Conservation (phyloP, 2,113 vertebrate genomes). For the Seriola rivoliana region DNA sequence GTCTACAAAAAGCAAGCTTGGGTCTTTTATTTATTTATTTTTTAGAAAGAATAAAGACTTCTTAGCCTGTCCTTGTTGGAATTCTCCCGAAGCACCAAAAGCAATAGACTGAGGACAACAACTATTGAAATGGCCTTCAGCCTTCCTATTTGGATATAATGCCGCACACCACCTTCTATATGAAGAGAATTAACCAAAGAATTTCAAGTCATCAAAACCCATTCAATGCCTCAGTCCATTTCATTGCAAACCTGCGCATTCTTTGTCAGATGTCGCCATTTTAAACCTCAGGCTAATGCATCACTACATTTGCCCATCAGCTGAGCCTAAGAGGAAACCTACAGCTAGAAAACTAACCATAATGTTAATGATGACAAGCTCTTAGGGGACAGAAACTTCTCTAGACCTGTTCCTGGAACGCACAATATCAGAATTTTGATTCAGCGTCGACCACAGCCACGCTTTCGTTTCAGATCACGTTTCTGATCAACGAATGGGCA, state of each 20-base stretch:
- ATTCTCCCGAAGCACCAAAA: conserved; percentile 77
- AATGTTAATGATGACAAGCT: conserved; percentile 30
- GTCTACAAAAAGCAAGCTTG: conserved; percentile 92
- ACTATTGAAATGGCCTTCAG: conserved; percentile 64
- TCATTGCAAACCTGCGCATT: conserved; percentile 61
- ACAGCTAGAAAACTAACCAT: conserved; percentile 35
- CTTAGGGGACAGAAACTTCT: conserved; percentile 41
- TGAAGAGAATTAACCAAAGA: conserved; percentile 56
- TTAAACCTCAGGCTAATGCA: conserved; percentile 60
- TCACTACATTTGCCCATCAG: conserved; percentile 58
- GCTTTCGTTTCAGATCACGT: conserved; percentile 65
- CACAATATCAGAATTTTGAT: conserved; percentile 65
- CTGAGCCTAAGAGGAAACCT: conserved; percentile 39
- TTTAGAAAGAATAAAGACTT: conserved; percentile 63
- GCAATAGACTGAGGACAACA: conserved; percentile 76
- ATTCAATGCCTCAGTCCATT: conserved; percentile 52
- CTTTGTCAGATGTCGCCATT: conserved; percentile 56
- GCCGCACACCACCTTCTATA: conserved; percentile 57
- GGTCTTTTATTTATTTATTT: conserved; percentile 19
- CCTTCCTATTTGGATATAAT: conserved; percentile 58
- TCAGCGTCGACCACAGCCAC: conserved; percentile 57
- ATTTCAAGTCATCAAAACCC: conserved; percentile 60
- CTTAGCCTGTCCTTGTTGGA: conserved; percentile 83
- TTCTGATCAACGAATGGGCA: conserved; percentile 72
- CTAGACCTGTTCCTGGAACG: conserved; percentile 44